phyloP scores from a whole-genome alignment of 2,888 invertebrate species.

The Ophion slaviceki region DNA sequence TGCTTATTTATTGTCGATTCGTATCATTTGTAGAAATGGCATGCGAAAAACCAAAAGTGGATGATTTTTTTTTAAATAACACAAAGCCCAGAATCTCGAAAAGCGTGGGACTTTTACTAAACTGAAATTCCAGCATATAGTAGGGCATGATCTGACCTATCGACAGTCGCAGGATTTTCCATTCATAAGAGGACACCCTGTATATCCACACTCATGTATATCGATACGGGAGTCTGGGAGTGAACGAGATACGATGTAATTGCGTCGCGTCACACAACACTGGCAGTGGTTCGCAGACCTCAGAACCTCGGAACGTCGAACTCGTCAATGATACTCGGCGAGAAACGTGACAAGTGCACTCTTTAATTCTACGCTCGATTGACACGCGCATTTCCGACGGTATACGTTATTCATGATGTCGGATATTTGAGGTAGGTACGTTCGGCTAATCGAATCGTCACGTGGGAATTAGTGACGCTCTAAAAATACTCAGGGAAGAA shows the following conservation, averaged over 20 bases:
- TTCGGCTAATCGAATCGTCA: not conserved
- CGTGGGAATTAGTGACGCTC: not conserved
- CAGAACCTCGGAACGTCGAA: slow-evolving; percentile 13
- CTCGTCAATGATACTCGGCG: not conserved
- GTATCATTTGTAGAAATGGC: too few species aligned
- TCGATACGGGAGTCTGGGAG: slow-evolving; percentile 1
- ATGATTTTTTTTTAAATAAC: too few species aligned
- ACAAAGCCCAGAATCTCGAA: too few species aligned
- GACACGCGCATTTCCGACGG: not conserved
- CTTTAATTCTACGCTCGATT: slow-evolving; percentile 3
- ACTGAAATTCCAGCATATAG: too few species aligned
- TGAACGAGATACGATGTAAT: slow-evolving; percentile 29
- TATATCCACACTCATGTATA: not conserved
- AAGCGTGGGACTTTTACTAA: too few species aligned
- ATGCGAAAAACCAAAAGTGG: too few species aligned
- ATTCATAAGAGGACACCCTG: too few species aligned
- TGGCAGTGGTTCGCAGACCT: slow-evolving; percentile 24
- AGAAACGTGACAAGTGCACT: not conserved
- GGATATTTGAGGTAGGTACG: slow-evolving; percentile 15
- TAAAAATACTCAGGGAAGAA: not conserved
- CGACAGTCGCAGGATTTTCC: too few species aligned
- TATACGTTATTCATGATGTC: not conserved
- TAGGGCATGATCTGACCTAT: too few species aligned
- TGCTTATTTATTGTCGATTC: too few species aligned
- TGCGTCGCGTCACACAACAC: slow-evolving; percentile 29